Conservation (phyloP, 2,113 vertebrate genomes). For the Beaufortia kweichowensis region DNA sequence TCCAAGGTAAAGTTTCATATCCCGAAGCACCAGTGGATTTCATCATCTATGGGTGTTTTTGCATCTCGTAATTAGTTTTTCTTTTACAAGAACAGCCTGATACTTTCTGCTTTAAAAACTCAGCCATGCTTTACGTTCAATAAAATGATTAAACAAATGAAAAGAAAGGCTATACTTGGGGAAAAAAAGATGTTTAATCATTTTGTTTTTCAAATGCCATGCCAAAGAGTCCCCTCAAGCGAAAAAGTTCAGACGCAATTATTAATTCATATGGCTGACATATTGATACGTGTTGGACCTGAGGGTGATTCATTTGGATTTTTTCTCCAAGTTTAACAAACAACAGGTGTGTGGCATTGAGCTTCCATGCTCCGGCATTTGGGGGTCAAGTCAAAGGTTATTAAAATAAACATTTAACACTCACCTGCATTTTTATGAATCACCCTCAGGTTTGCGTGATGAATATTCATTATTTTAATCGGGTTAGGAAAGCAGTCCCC, state of each 20-base stretch:
- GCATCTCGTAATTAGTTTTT: slow-evolving; percentile 19
- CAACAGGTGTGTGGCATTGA: slow-evolving; percentile 61
- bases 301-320: slow-evolving; percentile 54
- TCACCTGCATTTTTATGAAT: slow-evolving; percentile 53
- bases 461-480: slow-evolving; percentile 59
- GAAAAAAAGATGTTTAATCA: slow-evolving; percentile 42
- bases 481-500: slow-evolving; percentile 53
- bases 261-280: slow-evolving; percentile 58
- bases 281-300: slow-evolving; percentile 54
- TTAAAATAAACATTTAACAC: slow-evolving; percentile 55
- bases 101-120: slow-evolving; percentile 12
- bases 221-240: slow-evolving; percentile 33
- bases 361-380: slow-evolving; percentile 40
- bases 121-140: slow-evolving; percentile 37
- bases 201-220: slow-evolving; percentile 40
- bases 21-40: slow-evolving; percentile 4
- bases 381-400: slow-evolving; percentile 34
- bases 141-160: slow-evolving; percentile 21
- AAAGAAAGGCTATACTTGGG: slow-evolving; percentile 32
- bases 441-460: slow-evolving; percentile 45
- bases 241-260: slow-evolving; percentile 62
- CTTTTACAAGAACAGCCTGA: neutral
- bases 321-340: slow-evolving; percentile 46
- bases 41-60: slow-evolving; percentile 4
- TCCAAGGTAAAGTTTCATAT: slow-evolving; percentile 16